These are phyloP conservation scores for Lepidocyrtinus sp. DNA, from an alignment of 2,888 invertebrate genomes.

Conservation along the genomic window DNA sequence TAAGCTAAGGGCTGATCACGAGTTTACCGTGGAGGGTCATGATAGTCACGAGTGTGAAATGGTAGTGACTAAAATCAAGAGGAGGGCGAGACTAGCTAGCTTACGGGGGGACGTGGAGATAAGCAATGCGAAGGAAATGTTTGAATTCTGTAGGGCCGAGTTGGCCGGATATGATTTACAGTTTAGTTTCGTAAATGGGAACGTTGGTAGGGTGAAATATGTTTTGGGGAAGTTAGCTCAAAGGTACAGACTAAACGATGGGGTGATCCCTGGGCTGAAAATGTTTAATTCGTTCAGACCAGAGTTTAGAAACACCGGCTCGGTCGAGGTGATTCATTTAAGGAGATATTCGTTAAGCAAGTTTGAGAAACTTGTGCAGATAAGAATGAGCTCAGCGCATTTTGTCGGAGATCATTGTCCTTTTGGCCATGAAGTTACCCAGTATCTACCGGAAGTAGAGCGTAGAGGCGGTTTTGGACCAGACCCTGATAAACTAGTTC, in stretches of 20 bases:
- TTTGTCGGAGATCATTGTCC: neutral
- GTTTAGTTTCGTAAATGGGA: conserved; percentile 5
- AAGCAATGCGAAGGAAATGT: neutral
- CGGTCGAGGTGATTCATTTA: neutral
- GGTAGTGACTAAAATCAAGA: neutral
- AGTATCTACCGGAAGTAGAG: no score
- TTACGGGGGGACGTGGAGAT: neutral
- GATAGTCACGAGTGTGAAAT: neutral
- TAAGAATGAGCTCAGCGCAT: no score
- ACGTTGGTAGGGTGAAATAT: neutral
- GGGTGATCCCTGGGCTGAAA: conserved; percentile 6
- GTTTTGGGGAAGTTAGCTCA: neutral
- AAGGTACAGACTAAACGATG: conserved; percentile 14
- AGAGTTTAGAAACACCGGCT: neutral
- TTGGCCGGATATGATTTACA: neutral
- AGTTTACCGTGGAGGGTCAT: conserved; percentile 23
- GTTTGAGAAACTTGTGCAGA: no score
- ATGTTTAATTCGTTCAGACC: conserved; percentile 11
- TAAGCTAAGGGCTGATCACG: neutral
- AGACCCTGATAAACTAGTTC: neutral
- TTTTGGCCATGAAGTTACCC: neutral
- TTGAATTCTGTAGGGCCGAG: neutral
- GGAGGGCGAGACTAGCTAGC: neutral
- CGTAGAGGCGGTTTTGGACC: neutral
- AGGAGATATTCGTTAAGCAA: neutral